phyloP scores from a whole-genome alignment of 1,140 invertebrate species.

The Dreissena polymorpha region DNA sequence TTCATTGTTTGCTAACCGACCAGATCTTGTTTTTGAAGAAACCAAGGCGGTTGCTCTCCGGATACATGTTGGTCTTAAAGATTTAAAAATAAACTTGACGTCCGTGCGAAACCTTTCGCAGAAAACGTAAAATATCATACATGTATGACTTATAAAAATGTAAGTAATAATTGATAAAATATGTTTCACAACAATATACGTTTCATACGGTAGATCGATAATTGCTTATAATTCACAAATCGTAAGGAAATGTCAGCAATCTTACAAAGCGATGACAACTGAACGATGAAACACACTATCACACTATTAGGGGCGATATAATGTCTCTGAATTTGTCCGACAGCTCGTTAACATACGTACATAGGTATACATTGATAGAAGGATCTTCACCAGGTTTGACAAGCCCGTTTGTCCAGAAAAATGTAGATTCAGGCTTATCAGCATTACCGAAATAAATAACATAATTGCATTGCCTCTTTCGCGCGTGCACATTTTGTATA shows the following conservation, averaged over 20 bases:
- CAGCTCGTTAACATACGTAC: constrained; percentile 66
- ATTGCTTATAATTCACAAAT: not conserved
- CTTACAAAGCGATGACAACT: constrained; percentile 30
- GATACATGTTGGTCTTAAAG: constrained; percentile 1
- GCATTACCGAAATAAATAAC: constrained; percentile 72
- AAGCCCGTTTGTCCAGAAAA: constrained; percentile 77
- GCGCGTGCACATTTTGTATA: constrained; percentile 73
- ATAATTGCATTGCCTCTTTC: constrained; percentile 73
- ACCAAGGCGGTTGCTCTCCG: not conserved
- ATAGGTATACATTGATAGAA: constrained; percentile 44
- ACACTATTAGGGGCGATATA: constrained; percentile 72
- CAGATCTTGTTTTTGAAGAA: too few species aligned
- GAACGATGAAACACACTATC: constrained; percentile 47
- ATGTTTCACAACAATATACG: too few species aligned
- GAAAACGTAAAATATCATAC: too few species aligned
- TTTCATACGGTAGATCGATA: constrained; percentile 38
- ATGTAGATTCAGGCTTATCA: constrained; percentile 76
- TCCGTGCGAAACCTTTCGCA: constrained; percentile 42
- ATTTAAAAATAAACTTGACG: constrained; percentile 23
- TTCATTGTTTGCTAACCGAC: too few species aligned
- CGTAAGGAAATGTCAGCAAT: not conserved
- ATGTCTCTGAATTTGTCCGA: constrained; percentile 66
- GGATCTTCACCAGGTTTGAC: constrained; percentile 57
- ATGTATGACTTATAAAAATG: too few species aligned
- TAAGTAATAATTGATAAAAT: too few species aligned